These are phyloP conservation scores for Cotesia glomerata DNA, from an alignment of 1,140 invertebrate genomes.

Conservation along the genomic window DNA sequence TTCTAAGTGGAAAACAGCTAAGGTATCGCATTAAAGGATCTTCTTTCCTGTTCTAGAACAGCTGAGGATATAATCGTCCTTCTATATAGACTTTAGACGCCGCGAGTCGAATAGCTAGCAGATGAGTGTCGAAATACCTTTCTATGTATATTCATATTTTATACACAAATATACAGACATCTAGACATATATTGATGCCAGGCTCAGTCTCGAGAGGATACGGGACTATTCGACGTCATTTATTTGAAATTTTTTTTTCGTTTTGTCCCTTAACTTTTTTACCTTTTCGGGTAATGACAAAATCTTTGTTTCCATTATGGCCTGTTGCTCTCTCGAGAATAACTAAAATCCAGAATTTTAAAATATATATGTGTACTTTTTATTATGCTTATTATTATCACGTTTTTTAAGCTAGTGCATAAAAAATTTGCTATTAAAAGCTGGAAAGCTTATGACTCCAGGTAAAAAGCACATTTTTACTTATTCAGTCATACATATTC, in stretches of 20 bases:
- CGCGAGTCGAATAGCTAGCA: background rate
- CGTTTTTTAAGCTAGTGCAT: too few relatives aligned
- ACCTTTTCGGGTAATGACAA: background rate
- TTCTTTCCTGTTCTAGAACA: background rate
- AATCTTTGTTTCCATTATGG: background rate
- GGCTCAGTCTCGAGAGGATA: background rate
- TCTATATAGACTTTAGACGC: background rate
- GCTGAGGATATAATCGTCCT: background rate
- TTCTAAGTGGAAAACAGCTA: background rate
- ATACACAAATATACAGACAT: too few relatives aligned
- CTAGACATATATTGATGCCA: background rate
- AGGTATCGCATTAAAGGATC: constrained; percentile 5
- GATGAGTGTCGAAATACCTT: background rate
- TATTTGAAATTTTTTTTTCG: background rate
- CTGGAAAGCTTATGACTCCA: too few relatives aligned
- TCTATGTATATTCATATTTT: too few relatives aligned
- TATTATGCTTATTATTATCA: too few relatives aligned
- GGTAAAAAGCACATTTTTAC: too few relatives aligned
- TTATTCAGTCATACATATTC: too few relatives aligned
- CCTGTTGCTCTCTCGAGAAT: constrained; percentile 5
- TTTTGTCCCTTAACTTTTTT: too few relatives aligned
- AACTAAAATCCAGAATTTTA: background rate
- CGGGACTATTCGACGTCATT: background rate
- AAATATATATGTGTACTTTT: too few relatives aligned
- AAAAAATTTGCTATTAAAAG: too few relatives aligned